Evolutionary conservation across 2,113 vertebrate species (phyloP).

Genomic region (Dipodomys ordii): DNA sequence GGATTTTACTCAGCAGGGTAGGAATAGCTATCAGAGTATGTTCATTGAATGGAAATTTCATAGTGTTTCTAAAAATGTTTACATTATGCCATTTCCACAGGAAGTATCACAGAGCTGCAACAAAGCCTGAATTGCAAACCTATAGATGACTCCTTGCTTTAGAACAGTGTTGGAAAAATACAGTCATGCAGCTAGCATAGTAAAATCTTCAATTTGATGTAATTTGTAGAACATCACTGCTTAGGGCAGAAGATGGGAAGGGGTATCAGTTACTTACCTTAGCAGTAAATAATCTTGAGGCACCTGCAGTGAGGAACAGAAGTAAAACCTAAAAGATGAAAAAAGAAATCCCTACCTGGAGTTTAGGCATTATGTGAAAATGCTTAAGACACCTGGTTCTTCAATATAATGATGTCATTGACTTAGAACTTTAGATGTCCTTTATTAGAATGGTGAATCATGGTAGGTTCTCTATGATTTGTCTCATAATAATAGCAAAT

Average conservation of each 20-base stretch:
- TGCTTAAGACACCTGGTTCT: background rate
- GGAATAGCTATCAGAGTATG: constrained; percentile 34
- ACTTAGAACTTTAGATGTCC: background rate
- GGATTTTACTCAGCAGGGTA: background rate
- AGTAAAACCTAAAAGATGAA: background rate
- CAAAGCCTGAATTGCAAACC: constrained; percentile 23
- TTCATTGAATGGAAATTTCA: constrained; percentile 45
- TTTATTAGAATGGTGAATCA: background rate
- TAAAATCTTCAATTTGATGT: constrained; percentile 7
- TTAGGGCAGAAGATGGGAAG: background rate
- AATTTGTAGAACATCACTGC: constrained; percentile 18
- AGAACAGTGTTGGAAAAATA: constrained; percentile 6
- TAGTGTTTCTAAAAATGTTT: constrained; percentile 53
- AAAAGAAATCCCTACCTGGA: background rate
- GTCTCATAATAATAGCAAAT: background rate
- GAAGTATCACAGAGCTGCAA: background rate
- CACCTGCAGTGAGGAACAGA: background rate
- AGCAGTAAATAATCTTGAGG: background rate
- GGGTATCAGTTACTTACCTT: background rate
- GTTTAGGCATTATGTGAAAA: background rate
- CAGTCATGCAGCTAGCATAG: background rate
- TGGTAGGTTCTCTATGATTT: background rate
- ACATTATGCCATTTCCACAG: constrained; percentile 29
- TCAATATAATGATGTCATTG: constrained; percentile 23
- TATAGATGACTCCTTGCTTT: background rate